Evolutionary conservation across 2,113 vertebrate species (phyloP).

Genomic region (Callipepla squamata): DNA sequence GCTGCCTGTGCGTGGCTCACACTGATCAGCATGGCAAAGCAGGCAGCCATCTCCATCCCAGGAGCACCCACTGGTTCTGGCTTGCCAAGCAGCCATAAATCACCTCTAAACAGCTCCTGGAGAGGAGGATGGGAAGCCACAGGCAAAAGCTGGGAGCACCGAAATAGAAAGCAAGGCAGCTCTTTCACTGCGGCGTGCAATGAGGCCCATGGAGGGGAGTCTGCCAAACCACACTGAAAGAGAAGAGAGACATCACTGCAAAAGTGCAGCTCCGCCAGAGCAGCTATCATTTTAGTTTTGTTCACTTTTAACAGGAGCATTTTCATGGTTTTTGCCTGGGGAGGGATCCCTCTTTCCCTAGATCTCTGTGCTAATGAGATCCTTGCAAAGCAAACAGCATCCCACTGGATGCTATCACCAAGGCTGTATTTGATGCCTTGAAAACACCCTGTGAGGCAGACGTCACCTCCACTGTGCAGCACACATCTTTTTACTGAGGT

Average conservation of each 20-base stretch:
- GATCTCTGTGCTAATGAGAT: background rate
- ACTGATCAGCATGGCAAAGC: background rate
- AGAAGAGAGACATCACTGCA: background rate
- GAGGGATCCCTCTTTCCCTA: background rate
- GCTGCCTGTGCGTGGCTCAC: background rate
- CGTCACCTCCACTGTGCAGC: background rate
- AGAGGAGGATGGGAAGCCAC: background rate
- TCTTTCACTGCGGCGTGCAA: rapidly evolving
- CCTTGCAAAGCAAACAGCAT: background rate
- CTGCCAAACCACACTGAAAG: background rate
- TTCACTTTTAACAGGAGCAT: background rate
- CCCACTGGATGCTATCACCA: background rate
- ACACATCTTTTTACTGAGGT: background rate
- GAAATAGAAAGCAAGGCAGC: background rate
- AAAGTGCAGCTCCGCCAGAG: background rate
- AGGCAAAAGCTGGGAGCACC: background rate
- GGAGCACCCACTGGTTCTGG: background rate
- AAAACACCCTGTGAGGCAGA: background rate
- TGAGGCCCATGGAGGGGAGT: background rate
- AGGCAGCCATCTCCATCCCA: background rate
- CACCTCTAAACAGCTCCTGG: background rate
- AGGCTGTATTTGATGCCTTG: background rate
- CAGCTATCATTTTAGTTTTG: background rate
- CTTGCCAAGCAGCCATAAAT: background rate
- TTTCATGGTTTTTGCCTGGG: background rate